Evolutionary conservation across 2,797 vertebrate genomes (phyloP).

Genomic region (Carapus acus): DNA sequence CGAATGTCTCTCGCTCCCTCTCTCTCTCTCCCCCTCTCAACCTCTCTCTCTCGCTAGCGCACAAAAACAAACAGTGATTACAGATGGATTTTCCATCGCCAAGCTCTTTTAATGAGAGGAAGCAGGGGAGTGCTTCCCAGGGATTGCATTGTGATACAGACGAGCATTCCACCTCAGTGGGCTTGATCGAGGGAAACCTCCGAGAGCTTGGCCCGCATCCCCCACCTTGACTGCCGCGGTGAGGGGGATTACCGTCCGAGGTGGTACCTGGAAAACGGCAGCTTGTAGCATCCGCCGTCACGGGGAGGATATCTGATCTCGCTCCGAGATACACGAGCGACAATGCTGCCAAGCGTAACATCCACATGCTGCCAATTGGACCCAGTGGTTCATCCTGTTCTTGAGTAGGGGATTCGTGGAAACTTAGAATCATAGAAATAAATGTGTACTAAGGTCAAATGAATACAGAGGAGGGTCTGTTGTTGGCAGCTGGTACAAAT

Average conservation of each 20-base stretch:
- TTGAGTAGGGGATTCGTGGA: slow-evolving; percentile 52
- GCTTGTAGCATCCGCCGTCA: slow-evolving; percentile 41
- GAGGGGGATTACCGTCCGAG: slow-evolving; percentile 48
- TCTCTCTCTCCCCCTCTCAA: too few relatives aligned
- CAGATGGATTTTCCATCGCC: slow-evolving; percentile 73
- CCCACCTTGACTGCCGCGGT: slow-evolving; percentile 42
- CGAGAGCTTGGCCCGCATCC: slow-evolving; percentile 47
- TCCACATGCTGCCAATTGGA: slow-evolving; percentile 51
- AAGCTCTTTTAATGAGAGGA: slow-evolving; percentile 72
- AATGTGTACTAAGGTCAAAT: slow-evolving; percentile 46
- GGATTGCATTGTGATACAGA: slow-evolving; percentile 70
- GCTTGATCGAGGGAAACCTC: slow-evolving; percentile 63
- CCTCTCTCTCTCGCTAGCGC: too few relatives aligned
- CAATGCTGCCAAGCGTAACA: slow-evolving; percentile 52
- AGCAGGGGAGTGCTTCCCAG: slow-evolving; percentile 70
- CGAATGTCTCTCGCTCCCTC: slow-evolving; percentile 51
- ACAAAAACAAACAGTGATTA: slow-evolving; percentile 71
- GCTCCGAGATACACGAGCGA: slow-evolving; percentile 37
- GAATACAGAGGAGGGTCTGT: slow-evolving; percentile 27
- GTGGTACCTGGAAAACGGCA: slow-evolving; percentile 57
- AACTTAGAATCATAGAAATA: slow-evolving; percentile 53
- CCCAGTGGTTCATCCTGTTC: slow-evolving; percentile 60
- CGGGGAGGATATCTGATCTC: slow-evolving; percentile 59
- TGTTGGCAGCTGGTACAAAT: slow-evolving; percentile 45
- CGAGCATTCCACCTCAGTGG: slow-evolving; percentile 46